These are phyloP conservation scores for Philopedon plagiatum DNA, from an alignment of 2,888 invertebrate species.

Conservation along the genomic window DNA sequence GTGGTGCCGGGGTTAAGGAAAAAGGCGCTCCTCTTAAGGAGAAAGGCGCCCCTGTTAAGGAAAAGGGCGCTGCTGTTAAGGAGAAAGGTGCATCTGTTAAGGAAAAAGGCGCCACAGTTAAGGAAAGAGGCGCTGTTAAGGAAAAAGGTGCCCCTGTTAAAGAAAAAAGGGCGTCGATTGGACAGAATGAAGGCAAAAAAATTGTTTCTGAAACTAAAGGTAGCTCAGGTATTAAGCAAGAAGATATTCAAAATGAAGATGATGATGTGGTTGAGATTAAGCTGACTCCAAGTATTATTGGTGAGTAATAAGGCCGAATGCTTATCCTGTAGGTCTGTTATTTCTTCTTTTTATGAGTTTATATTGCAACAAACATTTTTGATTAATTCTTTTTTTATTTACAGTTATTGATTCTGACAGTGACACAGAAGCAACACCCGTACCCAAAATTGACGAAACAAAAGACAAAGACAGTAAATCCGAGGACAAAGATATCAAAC, in stretches of 20 bases:
- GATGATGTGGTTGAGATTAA: slow-evolving; percentile 18
- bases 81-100: not conserved
- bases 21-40: not conserved
- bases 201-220: no score
- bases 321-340: not conserved
- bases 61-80: not conserved
- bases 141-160: not conserved
- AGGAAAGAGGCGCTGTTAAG: not conserved
- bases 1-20: not conserved
- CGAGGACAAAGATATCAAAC: slow-evolving; percentile 34
- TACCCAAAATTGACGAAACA: slow-evolving; percentile 16
- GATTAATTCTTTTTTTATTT: slow-evolving; percentile 1
- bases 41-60: not conserved
- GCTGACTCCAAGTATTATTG: slow-evolving; percentile 8
- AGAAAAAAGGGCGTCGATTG: not conserved
- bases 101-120: not conserved
- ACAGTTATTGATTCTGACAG: slow-evolving; percentile 39
- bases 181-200: not conserved
- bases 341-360: no score
- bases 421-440: not conserved
- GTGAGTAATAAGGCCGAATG: slow-evolving; percentile 9
- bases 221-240: not conserved
- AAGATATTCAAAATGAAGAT: not conserved
- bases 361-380: no score
- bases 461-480: not conserved